Evolutionary conservation across 2,888 invertebrate species (phyloP).

Genomic region (Tribolium freemani): DNA sequence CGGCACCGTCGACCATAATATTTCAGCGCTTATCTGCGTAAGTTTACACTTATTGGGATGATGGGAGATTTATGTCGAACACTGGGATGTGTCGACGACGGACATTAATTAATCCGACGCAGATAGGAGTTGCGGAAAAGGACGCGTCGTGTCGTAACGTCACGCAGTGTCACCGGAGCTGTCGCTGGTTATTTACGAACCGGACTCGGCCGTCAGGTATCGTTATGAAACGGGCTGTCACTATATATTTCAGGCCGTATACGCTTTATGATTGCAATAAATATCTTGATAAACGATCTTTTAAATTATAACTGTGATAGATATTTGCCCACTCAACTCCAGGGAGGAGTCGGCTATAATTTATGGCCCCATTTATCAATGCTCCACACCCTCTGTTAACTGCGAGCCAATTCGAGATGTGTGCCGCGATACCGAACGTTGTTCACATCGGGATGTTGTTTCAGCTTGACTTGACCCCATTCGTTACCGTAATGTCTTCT

Average conservation of each 20-base stretch:
- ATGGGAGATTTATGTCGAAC: slow-evolving; percentile 53
- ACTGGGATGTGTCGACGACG: slow-evolving; percentile 43
- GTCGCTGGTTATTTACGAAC: slow-evolving; percentile 50
- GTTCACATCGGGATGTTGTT: slow-evolving; percentile 66
- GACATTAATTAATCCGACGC: slow-evolving; percentile 2
- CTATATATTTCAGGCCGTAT: slow-evolving; percentile 63
- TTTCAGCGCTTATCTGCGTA: slow-evolving; percentile 53
- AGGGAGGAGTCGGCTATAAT: slow-evolving; percentile 68
- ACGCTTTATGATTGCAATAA: slow-evolving; percentile 69
- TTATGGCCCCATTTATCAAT: slow-evolving; percentile 70
- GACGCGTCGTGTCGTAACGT: slow-evolving; percentile 14
- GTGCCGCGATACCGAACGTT: slow-evolving; percentile 67
- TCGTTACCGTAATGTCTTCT: slow-evolving; percentile 69
- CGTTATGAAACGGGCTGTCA: slow-evolving; percentile 58
- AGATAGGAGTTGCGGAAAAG: neutral
- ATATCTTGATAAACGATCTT: slow-evolving; percentile 70
- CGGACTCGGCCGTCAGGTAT: slow-evolving; percentile 52
- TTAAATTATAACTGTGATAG: slow-evolving; percentile 70
- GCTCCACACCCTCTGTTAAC: slow-evolving; percentile 70
- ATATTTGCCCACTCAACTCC: slow-evolving; percentile 70
- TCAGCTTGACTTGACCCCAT: slow-evolving; percentile 68
- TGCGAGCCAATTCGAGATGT: slow-evolving; percentile 73
- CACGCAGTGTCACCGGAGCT: slow-evolving; percentile 2
- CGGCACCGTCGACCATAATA: slow-evolving; percentile 49
- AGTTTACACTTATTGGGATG: slow-evolving; percentile 54